Evolutionary conservation across 2,797 vertebrate genomes (phyloP).

Genomic region (Cyprinodon diabolis): DNA sequence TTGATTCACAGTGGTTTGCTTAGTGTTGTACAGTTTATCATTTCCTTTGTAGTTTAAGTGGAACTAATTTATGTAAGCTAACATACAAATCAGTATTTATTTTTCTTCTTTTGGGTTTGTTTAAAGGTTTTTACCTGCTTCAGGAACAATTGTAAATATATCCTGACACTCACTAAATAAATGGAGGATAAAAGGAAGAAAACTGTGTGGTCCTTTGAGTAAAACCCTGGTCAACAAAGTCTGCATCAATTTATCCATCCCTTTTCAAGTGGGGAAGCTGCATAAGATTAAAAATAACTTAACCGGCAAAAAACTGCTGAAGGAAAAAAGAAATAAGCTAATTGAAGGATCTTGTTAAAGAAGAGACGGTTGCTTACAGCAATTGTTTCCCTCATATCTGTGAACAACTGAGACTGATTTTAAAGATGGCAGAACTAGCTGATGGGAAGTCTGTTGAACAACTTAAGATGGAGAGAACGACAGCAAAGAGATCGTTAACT

Average conservation of each 20-base stretch:
- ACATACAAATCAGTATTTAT: too few relatives aligned
- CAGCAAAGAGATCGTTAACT: not conserved
- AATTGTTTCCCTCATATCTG: not conserved
- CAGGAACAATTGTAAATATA: not conserved
- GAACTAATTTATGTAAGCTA: too few relatives aligned
- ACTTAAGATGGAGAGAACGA: not conserved
- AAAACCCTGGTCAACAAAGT: too few relatives aligned
- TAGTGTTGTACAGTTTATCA: too few relatives aligned
- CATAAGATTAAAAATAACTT: not conserved
- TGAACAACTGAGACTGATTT: not conserved
- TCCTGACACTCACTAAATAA: not conserved
- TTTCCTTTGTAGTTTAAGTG: too few relatives aligned
- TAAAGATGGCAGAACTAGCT: not conserved
- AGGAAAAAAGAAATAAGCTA: not conserved
- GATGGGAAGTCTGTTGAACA: not conserved
- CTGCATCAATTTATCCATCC: not conserved
- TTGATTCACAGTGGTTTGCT: too few relatives aligned
- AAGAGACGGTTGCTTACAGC: too few relatives aligned
- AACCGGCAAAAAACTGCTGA: not conserved
- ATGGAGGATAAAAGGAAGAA: too few relatives aligned
- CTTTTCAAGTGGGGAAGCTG: not conserved
- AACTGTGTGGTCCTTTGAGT: too few relatives aligned
- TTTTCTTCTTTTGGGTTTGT: too few relatives aligned
- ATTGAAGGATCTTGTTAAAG: not conserved
- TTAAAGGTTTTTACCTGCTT: not conserved